Evolutionary conservation across 2,888 invertebrate genomes (phyloP), one percentile per base, ranked within the genome.

Genomic region (Listrodromus nycthemerus): DNA sequence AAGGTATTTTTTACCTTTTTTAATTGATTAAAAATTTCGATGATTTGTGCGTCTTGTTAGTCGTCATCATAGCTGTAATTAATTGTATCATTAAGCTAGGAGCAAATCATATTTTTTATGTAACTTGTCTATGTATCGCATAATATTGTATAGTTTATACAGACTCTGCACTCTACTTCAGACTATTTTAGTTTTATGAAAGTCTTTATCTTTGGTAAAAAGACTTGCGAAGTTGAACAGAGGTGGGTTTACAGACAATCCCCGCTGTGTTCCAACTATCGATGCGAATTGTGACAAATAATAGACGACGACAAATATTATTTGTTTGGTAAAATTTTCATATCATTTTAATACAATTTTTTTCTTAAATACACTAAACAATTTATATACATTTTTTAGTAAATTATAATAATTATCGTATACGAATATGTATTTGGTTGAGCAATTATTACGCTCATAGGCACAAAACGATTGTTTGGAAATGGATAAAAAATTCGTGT

Each of bases 331-430:
- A 69, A 67, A 76, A 76, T 55, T 41, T 80, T 69, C 61, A 74
- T 69, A 71, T 71, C 73, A 61, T 75, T 61, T 75, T 52, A 67
- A 50, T 80, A 80, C 75, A 75, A 69, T 69, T 67, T 37, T 80
- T 58, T 66, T 19, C 27, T 73, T 37, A 67, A 67, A 66, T 73
- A 66, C 73, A n/a, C 73, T 74, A 80, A 73, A 45, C n/a, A 30
- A 58, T 69, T 67, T 63, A 74, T 80, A 74, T 24, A 80, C 21
- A 66, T 24, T 27, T 69, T 61, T 21, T 8, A 37, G 16, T 50
- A n/a, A n/a, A n/a, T 80, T 33, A 67, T n/a, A 24, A 27, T 66
- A 66, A 55, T 55, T 10, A 13, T 41, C 13, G 5, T 41, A 55
- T 58, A 58, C 27, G 48, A 80, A 67, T 74, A 48, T 61, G 30